Evolutionary conservation across 2,113 vertebrate genomes (phyloP).

Genomic region (Ovis aries): DNA sequence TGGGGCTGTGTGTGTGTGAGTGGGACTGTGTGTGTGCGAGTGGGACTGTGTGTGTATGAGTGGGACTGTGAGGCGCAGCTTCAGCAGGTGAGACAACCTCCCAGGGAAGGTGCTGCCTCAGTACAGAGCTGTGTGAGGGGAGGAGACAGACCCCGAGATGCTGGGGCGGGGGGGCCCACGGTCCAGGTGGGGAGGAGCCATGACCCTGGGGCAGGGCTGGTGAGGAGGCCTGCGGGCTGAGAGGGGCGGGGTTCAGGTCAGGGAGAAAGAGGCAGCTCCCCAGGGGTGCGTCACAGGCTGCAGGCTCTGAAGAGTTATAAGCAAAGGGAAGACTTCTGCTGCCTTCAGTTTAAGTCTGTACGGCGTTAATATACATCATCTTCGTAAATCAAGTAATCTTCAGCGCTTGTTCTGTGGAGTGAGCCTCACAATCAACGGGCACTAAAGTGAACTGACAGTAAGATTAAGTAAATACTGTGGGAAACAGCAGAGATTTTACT

Average conservation of each 20-base stretch:
- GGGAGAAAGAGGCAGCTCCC: not conserved
- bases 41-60: not conserved
- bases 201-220: too few species aligned
- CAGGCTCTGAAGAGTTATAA: not conserved
- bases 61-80: not conserved
- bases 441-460: too few species aligned
- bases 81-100: not conserved
- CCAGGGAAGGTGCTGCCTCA: not conserved
- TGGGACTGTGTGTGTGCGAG: not conserved
- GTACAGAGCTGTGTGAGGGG: not conserved
- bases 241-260: too few species aligned
- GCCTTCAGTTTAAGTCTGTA: not conserved
- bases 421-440: too few species aligned
- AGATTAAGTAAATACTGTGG: too few species aligned
- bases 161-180: accelerated
- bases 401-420: too few species aligned
- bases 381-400: too few species aligned
- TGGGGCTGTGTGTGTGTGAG: too few species aligned
- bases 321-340: not conserved
- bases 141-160: not conserved
- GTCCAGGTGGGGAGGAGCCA: not conserved
- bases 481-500: too few species aligned
- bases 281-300: not conserved
- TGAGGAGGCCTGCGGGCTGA: not conserved
- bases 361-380: not conserved